Conservation (phyloP, 2,888 invertebrate species). For the Drosophila mimetica region DNA sequence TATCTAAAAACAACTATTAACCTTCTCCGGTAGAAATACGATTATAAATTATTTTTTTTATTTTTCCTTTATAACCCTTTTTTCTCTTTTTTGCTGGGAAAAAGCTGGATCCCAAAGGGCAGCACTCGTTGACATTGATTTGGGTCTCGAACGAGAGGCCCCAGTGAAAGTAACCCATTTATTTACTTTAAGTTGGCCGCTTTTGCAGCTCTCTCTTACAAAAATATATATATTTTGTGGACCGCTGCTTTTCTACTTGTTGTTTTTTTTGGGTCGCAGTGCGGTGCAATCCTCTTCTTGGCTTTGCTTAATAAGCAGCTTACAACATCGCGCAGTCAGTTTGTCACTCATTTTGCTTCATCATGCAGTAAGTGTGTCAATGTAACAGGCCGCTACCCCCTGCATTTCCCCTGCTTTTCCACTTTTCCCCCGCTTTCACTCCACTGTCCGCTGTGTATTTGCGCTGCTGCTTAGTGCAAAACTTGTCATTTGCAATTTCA, state of each 20-base stretch:
- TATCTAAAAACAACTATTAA: too few species aligned
- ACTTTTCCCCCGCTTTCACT: constrained; percentile 5
- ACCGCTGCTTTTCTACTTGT: constrained; percentile 15
- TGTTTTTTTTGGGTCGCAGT: constrained; percentile 42
- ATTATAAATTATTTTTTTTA: too few species aligned
- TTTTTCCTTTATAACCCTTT: too few species aligned
- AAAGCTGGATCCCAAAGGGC: constrained; percentile 10
- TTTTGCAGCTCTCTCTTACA: constrained; percentile 49
- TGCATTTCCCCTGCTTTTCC: constrained; percentile 4
- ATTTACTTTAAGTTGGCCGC: constrained; percentile 69
- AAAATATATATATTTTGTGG: constrained; percentile 40
- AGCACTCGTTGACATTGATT: constrained; percentile 69
- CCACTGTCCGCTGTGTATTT: constrained; percentile 52
- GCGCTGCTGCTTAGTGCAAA: constrained; percentile 69
- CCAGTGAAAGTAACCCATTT: constrained; percentile 72
- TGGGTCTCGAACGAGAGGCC: constrained; percentile 53
- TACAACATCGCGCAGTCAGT: constrained; percentile 74
- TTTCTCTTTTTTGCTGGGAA: background rate
- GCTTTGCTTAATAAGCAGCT: constrained; percentile 74
- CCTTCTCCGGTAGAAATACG: too few species aligned
- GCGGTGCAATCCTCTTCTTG: constrained; percentile 24
- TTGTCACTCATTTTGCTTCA: constrained; percentile 80
- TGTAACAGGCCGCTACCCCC: constrained; percentile 52
- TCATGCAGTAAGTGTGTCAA: constrained; percentile 80
- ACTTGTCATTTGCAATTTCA: constrained; percentile 79